Evolutionary conservation across 2,113 vertebrate genomes (phyloP).

Genomic region (Peromyscus maniculatus): DNA sequence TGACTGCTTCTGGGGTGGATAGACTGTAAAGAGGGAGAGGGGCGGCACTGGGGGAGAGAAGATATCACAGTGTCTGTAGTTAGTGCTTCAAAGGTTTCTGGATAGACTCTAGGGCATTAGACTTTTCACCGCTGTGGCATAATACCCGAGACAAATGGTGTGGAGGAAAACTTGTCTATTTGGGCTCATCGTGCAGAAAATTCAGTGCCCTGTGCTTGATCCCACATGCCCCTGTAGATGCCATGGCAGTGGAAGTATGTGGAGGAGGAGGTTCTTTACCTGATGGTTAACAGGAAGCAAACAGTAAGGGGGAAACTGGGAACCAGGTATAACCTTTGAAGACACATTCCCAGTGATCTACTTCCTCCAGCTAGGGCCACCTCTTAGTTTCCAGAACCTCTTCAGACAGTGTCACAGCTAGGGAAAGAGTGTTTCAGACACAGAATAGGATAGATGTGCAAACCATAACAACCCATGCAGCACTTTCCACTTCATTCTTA

Average conservation of each 20-base stretch:
- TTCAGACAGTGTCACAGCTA: neutral
- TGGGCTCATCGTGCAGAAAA: neutral
- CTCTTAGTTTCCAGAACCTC: neutral
- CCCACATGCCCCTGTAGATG: neutral
- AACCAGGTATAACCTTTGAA: neutral
- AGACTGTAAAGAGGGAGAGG: fast-evolving
- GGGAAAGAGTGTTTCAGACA: neutral
- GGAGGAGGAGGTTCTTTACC: neutral
- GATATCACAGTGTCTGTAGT: neutral
- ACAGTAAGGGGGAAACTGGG: neutral
- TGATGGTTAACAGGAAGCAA: neutral
- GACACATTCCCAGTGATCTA: neutral
- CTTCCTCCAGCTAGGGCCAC: neutral
- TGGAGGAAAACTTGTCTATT: neutral
- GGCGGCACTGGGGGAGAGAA: neutral
- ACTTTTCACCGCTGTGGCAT: neutral
- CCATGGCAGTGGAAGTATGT: neutral
- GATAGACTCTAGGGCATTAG: neutral
- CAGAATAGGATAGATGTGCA: neutral
- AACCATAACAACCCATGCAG: neutral
- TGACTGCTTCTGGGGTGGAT: fast-evolving
- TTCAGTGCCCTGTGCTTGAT: neutral
- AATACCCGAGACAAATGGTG: no score
- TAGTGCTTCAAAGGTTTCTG: neutral
- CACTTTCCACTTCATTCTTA: neutral